Base-by-base conservation (phyloP, 2,888 invertebrate species). In the Onchidella celtica region DNA sequence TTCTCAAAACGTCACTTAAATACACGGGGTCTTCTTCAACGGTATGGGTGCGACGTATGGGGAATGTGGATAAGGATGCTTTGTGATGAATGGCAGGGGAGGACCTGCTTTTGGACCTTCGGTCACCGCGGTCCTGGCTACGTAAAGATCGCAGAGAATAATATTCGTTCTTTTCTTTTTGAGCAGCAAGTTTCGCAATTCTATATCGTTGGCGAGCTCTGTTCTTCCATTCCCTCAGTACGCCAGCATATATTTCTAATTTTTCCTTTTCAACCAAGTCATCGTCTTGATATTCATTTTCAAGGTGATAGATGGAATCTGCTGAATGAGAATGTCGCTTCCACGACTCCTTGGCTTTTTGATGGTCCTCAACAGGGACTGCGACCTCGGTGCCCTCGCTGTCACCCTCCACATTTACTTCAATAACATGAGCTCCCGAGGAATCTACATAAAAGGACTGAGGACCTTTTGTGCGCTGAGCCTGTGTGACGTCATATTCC, bases 401-500 rank as follows among this genome's bases (percentile, higher is more conserved):
- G 11, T 68, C 55, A n/a, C 59, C 65, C 1, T 80, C 68, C 0
- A 68, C 4, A 21, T 74, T 36, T 14, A 75, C 75, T 17, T 74
- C 27, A 61, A 70, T 70, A 2, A 79, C 66, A 29, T 69, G 47
- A 29, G 70, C 47, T 29, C 63, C 70, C 2, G 70, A 61, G 11
- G 59, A 38, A 29, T 70, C 70, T 2, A 47, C 32, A 32, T 61
- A 61, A 14, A 4, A 0, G n/a, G 3, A 2, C 17, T 55, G 29
- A 17, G 65, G 9, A 24, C 6, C 2, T 6, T 73, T 47, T 27
- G 24, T 11, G 27, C 21, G 2, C 40, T 2, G 21, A 24, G 29
- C 29, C 0, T 34, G 27, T 0, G 0, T 57, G 9, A 17, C 36
- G 24, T 55, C 68, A 32, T n/a, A n/a, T 24, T 14, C 65, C 21